Evolutionary conservation across 2,113 vertebrate genomes (phyloP), one percentile per base, ranked within the genome.

Genomic region (Hippocampus zosterae): DNA sequence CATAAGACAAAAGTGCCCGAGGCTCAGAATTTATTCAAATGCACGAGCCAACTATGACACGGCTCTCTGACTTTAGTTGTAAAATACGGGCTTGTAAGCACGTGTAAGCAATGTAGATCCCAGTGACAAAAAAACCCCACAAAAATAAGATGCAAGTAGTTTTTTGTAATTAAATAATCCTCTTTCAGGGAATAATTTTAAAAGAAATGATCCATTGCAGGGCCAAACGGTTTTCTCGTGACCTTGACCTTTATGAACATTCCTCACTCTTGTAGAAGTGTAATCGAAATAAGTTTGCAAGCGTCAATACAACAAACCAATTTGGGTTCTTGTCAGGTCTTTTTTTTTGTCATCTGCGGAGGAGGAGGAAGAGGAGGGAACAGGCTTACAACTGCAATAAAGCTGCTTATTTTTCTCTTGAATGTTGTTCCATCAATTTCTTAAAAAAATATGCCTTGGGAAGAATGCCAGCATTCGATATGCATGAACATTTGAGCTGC

Each of bases 341-440:
- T 67, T 73, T 68, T 69, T 72, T 55, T 74, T 46, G 71, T 63
- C 76, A 72, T 69, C 67, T 81, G 72, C 77, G 68, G 68, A 66
- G 59, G 27, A 56, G n/a, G 23, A 19, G 42, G 1, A 15, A 3
- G 12, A 33, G 53, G 33, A 33, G 57, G 33, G 53, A 68, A 74
- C 57, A 67, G 42, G 57, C 19, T 67, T 53, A 68, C 42, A 53
- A 67, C 44, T 66, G 56, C 40, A 70, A 40, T 53, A 65, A 57
- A 71, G 73, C 67, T 41, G 50, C 5, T 75, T 46, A 64, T 48
- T 62, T 55, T 37, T 76, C 65, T 59, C 60, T 56, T 10, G 41
- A 16, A 73, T 79, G 66, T 72, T 77, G 80, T 68, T 72, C 70
- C 83, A 79, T 81, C 68, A 56, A 75, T 41, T 19, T 37, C 63